phyloP scores from a whole-genome alignment of 2,113 vertebrate genomes.

The Indicator maculatus region DNA sequence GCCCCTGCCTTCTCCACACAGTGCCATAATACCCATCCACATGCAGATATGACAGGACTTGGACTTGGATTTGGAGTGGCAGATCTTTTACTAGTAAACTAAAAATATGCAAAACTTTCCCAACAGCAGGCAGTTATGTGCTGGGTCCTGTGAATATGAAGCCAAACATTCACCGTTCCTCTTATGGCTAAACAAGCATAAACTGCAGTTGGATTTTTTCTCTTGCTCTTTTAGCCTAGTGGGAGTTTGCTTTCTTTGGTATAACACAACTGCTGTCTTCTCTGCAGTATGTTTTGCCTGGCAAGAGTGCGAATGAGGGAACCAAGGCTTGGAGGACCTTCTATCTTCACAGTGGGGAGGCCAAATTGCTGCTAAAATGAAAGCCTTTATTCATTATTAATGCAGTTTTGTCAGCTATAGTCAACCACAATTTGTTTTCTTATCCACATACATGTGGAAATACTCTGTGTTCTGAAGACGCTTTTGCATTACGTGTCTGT shows the following conservation, averaged over 20 bases:
- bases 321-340: conserved; percentile 14
- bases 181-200: background rate
- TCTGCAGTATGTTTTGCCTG: background rate
- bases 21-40: fast-evolving
- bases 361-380: background rate
- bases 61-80: background rate
- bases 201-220: background rate
- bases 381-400: background rate
- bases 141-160: background rate
- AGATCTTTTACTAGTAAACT: background rate
- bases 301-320: background rate
- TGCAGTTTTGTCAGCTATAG: background rate
- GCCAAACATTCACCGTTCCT: background rate
- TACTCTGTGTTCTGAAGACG: background rate
- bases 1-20: background rate
- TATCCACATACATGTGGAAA: background rate
- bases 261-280: background rate
- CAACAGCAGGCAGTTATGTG: background rate
- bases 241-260: background rate
- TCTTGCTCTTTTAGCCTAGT: background rate
- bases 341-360: background rate
- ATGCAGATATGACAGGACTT: background rate
- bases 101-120: background rate
- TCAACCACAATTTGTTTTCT: background rate
- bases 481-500: background rate